Evolutionary conservation across 1,140 invertebrate species (phyloP), one percentile per base, ranked within the genome.

Genomic region (Drosophila sucinea): DNA sequence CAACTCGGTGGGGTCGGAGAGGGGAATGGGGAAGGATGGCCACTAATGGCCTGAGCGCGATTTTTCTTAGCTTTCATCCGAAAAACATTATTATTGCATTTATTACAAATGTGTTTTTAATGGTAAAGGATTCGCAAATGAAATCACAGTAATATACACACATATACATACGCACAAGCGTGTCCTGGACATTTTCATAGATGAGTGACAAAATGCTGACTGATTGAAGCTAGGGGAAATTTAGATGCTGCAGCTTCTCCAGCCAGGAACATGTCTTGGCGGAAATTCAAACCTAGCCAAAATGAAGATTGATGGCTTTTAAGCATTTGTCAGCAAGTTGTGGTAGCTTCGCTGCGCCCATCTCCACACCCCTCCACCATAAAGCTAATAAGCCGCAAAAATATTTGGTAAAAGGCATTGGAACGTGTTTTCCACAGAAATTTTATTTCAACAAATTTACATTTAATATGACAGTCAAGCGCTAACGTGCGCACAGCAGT

Each of bases 231-330:
- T 54, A 6, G 7, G 44, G 44, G 6, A 8, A 47, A n/a, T 47
- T 47, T 25, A 8, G 44, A 47, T 25, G n/a, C 63, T 41, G 29
- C 60, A 4, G 23, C 44, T 25, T 55, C 17, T n/a, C 29, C 40
- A 17, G 17, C 17, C 8, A 17, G 7, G 8, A 25, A 25, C 44
- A 51, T 51, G 44, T 8, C 29, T 33, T 60, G 33, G 60, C 56
- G 77, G 67, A 82, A 75, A 66, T 69, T 71, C 66, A 67, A 75
- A 64, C 40, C 68, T 65, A 51, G 63, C 33, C 56, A 61, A 63
- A 86, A 77, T 80, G 84, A 83, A 89, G 83, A 87, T 87, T 87
- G 83, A 87, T 87, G 83, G 81, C 56, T 70, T 64, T 67, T 74
- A 56, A 32, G 73, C 60, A 83, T 79, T 87, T 83, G 67, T 72